These are phyloP conservation scores for Oceanites oceanicus DNA, from an alignment of 2,113 vertebrate species.

Conservation along the genomic window DNA sequence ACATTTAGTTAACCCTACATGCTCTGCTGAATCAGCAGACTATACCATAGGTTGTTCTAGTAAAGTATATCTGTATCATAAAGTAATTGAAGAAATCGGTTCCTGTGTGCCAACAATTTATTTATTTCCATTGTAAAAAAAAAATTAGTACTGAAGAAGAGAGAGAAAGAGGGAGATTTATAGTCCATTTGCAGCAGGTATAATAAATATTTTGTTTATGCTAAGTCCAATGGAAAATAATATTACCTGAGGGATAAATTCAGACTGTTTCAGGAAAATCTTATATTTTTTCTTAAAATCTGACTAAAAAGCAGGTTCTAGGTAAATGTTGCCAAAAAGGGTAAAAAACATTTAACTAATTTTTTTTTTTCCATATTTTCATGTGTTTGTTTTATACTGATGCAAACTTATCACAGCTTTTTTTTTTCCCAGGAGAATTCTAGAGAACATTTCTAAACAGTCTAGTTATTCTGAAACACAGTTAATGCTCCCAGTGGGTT, in stretches of 20 bases:
- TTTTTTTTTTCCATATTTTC: neutral
- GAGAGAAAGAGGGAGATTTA: neutral
- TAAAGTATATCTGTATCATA: neutral
- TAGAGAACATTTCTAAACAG: neutral
- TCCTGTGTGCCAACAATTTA: neutral
- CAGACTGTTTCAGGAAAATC: neutral
- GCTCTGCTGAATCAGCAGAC: constrained; percentile 59
- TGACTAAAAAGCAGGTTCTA: neutral
- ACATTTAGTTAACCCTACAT: constrained; percentile 48
- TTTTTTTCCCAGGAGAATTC: neutral
- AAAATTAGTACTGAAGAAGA: neutral
- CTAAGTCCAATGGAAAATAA: neutral
- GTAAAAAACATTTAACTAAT: neutral
- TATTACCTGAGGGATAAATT: neutral
- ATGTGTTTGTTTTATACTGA: neutral
- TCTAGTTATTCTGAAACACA: neutral
- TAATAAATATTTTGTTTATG: neutral
- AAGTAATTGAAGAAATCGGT: neutral
- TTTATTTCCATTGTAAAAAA: neutral
- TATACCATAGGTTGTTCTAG: neutral
- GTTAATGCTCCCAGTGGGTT: neutral
- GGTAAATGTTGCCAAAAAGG: neutral
- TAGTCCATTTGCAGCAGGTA: neutral
- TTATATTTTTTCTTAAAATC: neutral
- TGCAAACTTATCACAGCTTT: neutral